Evolutionary conservation across 2,888 invertebrate genomes (phyloP).

Genomic region (Morinoia aosen): DNA sequence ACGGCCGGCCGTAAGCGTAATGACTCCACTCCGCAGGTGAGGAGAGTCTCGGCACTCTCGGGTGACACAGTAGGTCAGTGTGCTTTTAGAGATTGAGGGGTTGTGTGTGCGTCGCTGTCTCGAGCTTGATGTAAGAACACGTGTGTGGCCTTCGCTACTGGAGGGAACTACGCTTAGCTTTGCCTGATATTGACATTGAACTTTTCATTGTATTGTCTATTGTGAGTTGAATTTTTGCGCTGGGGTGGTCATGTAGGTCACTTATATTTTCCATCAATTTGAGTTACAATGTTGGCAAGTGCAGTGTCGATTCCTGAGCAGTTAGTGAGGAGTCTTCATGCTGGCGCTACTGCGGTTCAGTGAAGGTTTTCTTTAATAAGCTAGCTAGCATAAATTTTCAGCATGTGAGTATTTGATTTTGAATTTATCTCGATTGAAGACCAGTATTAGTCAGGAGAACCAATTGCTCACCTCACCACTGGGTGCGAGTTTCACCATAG

Average conservation of each 20-base stretch:
- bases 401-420: no score
- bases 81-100: not conserved
- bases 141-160: slow-evolving; percentile 30
- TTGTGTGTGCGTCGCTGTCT: not conserved
- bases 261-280: not conserved
- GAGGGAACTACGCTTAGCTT: slow-evolving; percentile 11
- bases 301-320: no score
- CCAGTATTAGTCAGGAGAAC: no score
- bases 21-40: not conserved
- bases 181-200: slow-evolving; percentile 37
- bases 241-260: not conserved
- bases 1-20: not conserved
- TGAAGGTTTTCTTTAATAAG: no score
- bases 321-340: no score
- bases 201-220: slow-evolving; percentile 47
- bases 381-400: no score
- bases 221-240: not conserved
- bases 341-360: no score
- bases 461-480: no score
- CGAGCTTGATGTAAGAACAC: not conserved
- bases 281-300: no score
- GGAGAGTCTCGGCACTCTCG: no score
- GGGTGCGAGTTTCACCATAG: no score
- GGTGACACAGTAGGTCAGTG: not conserved
- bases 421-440: no score